Evolutionary conservation across 2,888 invertebrate species (phyloP).

Genomic region (Pristionchus arcanus): DNA sequence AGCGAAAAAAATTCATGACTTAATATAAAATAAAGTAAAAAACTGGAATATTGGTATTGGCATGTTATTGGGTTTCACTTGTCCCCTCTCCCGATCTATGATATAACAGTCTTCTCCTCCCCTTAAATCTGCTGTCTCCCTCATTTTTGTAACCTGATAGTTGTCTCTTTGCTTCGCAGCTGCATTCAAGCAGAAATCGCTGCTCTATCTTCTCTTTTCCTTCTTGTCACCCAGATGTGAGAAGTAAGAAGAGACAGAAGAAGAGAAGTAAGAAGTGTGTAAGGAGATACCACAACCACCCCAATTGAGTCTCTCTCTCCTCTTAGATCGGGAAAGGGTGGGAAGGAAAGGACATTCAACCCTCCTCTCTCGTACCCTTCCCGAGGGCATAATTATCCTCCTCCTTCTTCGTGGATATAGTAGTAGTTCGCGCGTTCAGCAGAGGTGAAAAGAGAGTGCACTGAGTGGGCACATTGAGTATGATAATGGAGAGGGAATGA

Average conservation of each 20-base stretch:
- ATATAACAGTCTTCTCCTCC: background rate
- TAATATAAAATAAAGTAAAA: too few species aligned
- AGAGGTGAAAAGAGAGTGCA: background rate
- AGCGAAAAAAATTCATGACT: too few species aligned
- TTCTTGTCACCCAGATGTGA: slow-evolving; percentile 26
- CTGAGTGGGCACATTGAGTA: slow-evolving; percentile 2
- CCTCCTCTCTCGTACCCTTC: background rate
- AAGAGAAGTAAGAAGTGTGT: slow-evolving; percentile 22
- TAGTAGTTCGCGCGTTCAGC: slow-evolving; percentile 1
- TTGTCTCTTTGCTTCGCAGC: background rate
- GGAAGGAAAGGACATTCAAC: slow-evolving; percentile 13
- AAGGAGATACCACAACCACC: background rate
- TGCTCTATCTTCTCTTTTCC: too few species aligned
- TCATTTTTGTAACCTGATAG: background rate
- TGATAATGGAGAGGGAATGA: slow-evolving; percentile 11
- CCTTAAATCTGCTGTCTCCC: background rate
- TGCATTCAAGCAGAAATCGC: slow-evolving; percentile 9
- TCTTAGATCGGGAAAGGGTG: background rate
- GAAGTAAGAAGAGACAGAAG: slow-evolving; percentile 9
- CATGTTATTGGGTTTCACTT: too few species aligned
- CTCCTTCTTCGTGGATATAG: background rate
- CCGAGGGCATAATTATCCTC: slow-evolving; percentile 20
- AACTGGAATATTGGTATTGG: too few species aligned
- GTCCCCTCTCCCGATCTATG: background rate
- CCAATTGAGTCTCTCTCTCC: background rate